phyloP scores from a whole-genome alignment of 2,797 vertebrate genomes.

The Muraenolepis orangiensis region DNA sequence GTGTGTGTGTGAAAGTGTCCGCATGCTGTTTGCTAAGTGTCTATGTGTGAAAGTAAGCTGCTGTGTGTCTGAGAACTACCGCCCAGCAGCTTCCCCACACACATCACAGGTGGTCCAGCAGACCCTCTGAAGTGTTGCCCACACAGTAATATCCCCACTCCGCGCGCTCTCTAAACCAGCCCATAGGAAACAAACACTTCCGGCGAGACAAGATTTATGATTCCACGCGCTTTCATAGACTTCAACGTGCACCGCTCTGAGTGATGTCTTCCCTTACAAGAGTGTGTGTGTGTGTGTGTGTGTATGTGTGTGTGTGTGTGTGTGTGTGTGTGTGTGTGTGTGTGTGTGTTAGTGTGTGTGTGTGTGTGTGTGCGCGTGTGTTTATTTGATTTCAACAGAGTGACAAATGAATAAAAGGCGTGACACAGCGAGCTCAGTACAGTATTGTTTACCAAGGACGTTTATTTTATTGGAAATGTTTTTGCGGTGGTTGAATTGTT shows the following conservation, averaged over 20 bases:
- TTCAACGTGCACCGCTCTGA: constrained; percentile 57
- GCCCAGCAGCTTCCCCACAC: constrained; percentile 55
- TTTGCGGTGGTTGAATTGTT: neutral
- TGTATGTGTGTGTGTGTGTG: too few relatives aligned
- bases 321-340: too few relatives aligned
- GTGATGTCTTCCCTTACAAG: constrained; percentile 65
- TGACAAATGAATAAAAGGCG: constrained; percentile 25
- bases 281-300: constrained; percentile 42
- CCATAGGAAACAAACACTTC: constrained; percentile 75
- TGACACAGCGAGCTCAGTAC: constrained; percentile 34
- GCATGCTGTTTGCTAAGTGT: constrained; percentile 5
- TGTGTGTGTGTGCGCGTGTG: constrained; percentile 42
- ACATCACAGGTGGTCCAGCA: constrained; percentile 76
- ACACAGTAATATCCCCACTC: constrained; percentile 65
- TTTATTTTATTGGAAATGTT: neutral
- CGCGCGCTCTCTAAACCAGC: constrained; percentile 63
- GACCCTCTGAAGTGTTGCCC: constrained; percentile 71
- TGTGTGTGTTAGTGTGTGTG: too few relatives aligned
- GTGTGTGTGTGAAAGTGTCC: constrained; percentile 5
- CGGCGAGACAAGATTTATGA: constrained; percentile 71
- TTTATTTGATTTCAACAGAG: constrained; percentile 22
- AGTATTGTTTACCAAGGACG: constrained; percentile 44
- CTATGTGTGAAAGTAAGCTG: neutral
- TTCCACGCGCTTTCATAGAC: constrained; percentile 56
- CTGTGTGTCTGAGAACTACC: constrained; percentile 49